Percentiles rank a stretch among this genome's conserved stretches.
Conservation (phyloP, 2,888 invertebrate genomes). For the Cryptops parisi region DNA sequence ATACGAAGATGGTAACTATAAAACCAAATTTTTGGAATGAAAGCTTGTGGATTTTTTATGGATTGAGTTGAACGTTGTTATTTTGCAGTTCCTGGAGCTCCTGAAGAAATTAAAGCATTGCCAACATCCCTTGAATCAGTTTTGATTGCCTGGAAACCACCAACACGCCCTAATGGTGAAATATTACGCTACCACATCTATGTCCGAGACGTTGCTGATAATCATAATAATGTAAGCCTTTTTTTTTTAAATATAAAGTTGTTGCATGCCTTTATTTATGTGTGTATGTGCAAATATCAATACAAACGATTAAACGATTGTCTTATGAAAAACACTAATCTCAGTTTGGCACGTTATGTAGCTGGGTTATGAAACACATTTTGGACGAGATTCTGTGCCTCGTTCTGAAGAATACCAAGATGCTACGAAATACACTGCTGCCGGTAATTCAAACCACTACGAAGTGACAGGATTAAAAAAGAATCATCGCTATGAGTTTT, state of each 20-base stretch:
- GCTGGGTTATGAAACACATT: conserved; percentile 8
- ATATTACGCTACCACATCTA: conserved; percentile 87
- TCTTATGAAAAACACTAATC: too few relatives aligned
- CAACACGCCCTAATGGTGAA: conserved; percentile 80
- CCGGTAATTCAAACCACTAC: conserved; percentile 6
- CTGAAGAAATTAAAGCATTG: conserved; percentile 80
- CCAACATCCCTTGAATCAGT: conserved; percentile 85
- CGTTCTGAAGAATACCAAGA: conserved; percentile 13
- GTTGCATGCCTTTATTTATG: background rate
- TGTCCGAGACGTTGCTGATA: conserved; percentile 36
- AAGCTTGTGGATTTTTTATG: too few relatives aligned
- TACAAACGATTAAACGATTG: too few relatives aligned
- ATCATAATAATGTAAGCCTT: conserved; percentile 10
- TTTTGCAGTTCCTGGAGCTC: conserved; percentile 71
- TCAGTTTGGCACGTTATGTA: too few relatives aligned
- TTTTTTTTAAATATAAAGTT: background rate
- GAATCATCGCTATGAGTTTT: conserved; percentile 16
- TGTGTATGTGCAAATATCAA: background rate
- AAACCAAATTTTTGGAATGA: too few relatives aligned
- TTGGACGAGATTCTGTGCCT: conserved; percentile 2
- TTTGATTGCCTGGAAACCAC: conserved; percentile 85
- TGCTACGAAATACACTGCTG: conserved; percentile 3
- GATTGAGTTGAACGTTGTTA: background rate
- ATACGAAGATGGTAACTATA: conserved; percentile 70
- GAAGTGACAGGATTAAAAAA: conserved; percentile 14